phyloP scores from a whole-genome alignment of 2,113 vertebrate genomes.

The Amazona guildingii region DNA sequence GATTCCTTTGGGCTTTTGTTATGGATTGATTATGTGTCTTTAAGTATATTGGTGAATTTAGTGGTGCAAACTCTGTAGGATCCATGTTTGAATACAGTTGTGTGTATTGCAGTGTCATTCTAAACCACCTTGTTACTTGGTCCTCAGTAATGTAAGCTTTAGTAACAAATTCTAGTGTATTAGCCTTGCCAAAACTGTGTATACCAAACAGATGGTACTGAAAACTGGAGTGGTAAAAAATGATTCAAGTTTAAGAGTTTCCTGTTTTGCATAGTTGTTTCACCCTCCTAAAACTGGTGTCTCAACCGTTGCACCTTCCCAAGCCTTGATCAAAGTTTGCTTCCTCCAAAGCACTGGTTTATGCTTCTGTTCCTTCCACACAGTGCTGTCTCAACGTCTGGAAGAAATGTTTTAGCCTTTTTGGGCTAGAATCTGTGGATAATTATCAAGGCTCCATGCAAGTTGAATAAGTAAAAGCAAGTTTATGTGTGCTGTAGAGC shows the following conservation, averaged over 20 bases:
- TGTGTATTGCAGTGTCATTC: accelerated
- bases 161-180: neutral
- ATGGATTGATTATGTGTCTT: neutral
- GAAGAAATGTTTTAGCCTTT: neutral
- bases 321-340: neutral
- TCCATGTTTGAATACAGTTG: neutral
- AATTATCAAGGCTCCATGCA: neutral
- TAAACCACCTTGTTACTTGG: neutral
- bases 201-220: neutral
- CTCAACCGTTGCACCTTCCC: neutral
- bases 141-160: neutral
- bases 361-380: neutral
- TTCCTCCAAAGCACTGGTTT: neutral
- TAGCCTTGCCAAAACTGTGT: neutral
- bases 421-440: neutral
- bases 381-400: accelerated
- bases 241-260: neutral
- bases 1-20: neutral
- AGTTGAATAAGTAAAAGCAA: neutral
- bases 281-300: neutral
- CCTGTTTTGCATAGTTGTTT: neutral
- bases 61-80: neutral
- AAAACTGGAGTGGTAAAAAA: neutral
- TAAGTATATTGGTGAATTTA: neutral
- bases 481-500: neutral